phyloP scores from a whole-genome alignment of 2,888 invertebrate species.

The Thereva nobilitata region DNA sequence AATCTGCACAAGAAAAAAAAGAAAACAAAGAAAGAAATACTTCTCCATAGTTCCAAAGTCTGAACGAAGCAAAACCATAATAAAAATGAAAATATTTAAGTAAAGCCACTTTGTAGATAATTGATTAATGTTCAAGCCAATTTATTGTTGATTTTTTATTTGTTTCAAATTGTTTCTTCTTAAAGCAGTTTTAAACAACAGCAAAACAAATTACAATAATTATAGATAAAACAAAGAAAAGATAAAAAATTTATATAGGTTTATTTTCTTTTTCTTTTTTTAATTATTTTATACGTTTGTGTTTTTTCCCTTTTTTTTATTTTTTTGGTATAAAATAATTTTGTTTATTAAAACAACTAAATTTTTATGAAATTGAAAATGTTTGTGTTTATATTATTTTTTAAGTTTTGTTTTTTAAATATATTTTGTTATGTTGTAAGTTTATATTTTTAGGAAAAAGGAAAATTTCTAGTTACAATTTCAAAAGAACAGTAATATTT shows the following conservation, averaged over 20 bases:
- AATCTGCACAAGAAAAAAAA: slow-evolving; percentile 20
- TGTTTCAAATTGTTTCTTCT: slow-evolving; percentile 9
- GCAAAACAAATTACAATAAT: slow-evolving; percentile 22
- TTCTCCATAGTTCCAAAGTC: slow-evolving; percentile 40
- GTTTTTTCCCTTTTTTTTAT: not conserved
- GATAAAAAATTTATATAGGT: not conserved
- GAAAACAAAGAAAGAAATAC: slow-evolving; percentile 33
- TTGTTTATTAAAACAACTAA: not conserved
- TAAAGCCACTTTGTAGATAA: slow-evolving; percentile 1
- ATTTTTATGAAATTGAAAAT: not conserved
- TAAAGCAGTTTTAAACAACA: slow-evolving; percentile 11
- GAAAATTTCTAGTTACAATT: not conserved
- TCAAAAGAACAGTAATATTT: not conserved
- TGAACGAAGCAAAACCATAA: slow-evolving; percentile 41
- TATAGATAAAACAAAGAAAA: slow-evolving; percentile 8
- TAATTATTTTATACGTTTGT: not conserved
- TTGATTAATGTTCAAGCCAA: not conserved
- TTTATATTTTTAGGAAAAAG: not conserved
- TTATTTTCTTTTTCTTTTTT: not conserved
- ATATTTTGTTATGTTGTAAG: not conserved
- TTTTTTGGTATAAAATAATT: slow-evolving; percentile 1
- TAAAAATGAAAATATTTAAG: not conserved
- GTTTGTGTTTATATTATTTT: not conserved
- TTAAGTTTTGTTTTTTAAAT: slow-evolving; percentile 4
- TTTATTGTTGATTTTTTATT: not conserved